Base-by-base conservation (phyloP, 2,113 vertebrate species). In the Grus americana region DNA sequence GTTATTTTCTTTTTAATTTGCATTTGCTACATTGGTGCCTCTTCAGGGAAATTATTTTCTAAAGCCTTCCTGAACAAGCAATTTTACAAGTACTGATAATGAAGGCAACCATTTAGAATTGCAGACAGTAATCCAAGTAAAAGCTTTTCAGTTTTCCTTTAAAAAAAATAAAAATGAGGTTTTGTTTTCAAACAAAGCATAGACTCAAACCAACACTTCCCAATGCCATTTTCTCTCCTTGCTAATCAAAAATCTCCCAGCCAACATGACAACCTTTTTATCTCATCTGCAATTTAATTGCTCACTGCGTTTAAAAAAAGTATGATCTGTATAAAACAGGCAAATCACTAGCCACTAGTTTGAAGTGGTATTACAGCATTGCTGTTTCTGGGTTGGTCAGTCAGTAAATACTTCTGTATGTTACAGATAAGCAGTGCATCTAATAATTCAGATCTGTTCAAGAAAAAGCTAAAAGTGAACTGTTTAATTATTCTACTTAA, bases 1-100 rank as follows among this genome's bases (percentile, higher is more conserved):
- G 27, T 87, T 46, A 79, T 71, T 93, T 73, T 70, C 49, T 8
- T 83, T 88, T 73, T 55, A 61, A 97, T 93, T 90, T 79, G 32
- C 50, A 92, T 89, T 92, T 92, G 42, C 32, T 78, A 86, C 86
- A 71, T 9, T 49, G 50, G 47, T 74, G 52, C 50, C 74, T 88
- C 86, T 93, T 90, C 52, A 81, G 65, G 68, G 80, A 86, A 92
- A 72, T 89, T 36, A 50, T 74, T 81, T 89, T 71, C 65, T 52
- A 67, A 68, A 70, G 65, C 52, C 12, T 74, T 83, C 93, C 93
- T 81, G 88, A 97, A 88, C 50, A 89, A 91, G 76, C 86, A 59
- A 70, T 91, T 90, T 89, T 62, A 89, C 80, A 78, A 84, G 63
- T 55, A 47, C 68, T 74, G 72, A 91, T 80, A 95, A 83, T 23